Evolutionary conservation across 35 echinoderm and acorn worm genomes (phyloP), one percentile per base, ranked within the genome.

Genomic region (Lytechinus pictus): DNA sequence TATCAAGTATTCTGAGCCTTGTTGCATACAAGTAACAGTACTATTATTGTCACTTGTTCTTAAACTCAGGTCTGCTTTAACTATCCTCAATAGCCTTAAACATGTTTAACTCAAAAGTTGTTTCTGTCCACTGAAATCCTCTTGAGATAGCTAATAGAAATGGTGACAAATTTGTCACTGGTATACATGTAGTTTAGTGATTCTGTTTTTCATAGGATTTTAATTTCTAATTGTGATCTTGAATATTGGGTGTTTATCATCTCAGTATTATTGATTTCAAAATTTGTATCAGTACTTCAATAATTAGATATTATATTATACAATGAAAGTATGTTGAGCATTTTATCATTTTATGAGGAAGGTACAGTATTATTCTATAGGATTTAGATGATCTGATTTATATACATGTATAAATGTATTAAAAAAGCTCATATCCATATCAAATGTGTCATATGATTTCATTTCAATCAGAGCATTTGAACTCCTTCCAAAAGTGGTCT

Each of bases 381-480:
- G n/a, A n/a, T n/a, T 19, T 6, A 21, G 61, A 24, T 79, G 8
- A 24, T 16, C 66, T 24, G 66, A 79, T 79, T 79, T 79, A 19
- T 0, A 72, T 72, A 21, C n/a, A n/a, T 44, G 21, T n/a, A 24
- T 5, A n/a, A 79, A 24, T 79, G 19, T 24, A 79, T 79, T 24
- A 5, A 71, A 21, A 44, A 44, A 44, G 33, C 33, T 44, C 61
- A 71, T 1, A 71, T 71, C 1, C 61, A 5, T 71, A 1, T 79
- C 12, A 51, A 10, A 52, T 44, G n/a, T 52, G 11, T 33, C 13
- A 90, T 90, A 21, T 90, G 29, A 44, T 90, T 90, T 90, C 16
- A 12, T 90, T 90, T 27, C 52, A 51, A 90, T 88, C 88, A 97
- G 97, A 71, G 97, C 97, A 27, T 96, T 95, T 97, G 97, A 97